Base-by-base conservation (phyloP, 1,140 invertebrate genomes). In the Pinna nobilis region DNA sequence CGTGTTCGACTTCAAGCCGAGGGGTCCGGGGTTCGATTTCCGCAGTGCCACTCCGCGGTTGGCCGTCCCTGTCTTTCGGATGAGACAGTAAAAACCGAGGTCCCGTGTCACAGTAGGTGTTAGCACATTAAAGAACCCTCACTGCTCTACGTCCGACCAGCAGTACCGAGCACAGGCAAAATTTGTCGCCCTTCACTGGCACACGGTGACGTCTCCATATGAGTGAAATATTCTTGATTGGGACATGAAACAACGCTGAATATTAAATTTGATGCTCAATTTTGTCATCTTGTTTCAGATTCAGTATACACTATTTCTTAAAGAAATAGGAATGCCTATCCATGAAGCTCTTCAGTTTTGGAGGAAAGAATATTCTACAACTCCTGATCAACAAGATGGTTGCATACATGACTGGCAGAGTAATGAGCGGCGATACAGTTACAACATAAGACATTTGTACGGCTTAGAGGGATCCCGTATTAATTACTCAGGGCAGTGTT, bases 371-470 rank as follows among this genome's bases (percentile, higher is more conserved):
- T 94, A 94, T 83, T 91, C 89, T 0, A 90, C 92, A 75, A 87
- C n/a, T 11, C 23, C 50, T n/a, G 49, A 68, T 13, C 9, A 64
- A 64, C 82, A 79, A 13, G 84, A 77, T 39, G 90, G 90, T 51
- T 94, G 93, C 78, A 87, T 85, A 35, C 93, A 94, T 71, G 89
- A 87, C 70, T 94, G 93, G 94, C 89, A 92, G 70, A 90, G 90
- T 55, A 91, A 92, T 87, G 90, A 91, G 61, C 91, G 89, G 47
- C 92, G 92, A 81, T 94, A 92, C 86, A 82, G 92, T 4, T 94
- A 94, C 87, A 92, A 92, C 63, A 93, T 94, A 69, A 89, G 92
- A 69, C 94, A 94, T 84, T 87, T 94, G 82, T 94, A 94, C 89
- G 93, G 93, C 1, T 87, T 94, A 44, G 93, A 94, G 89, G 93